Conservation (phyloP, 2,888 invertebrate species). For the Drosophila nr. medialis region DNA sequence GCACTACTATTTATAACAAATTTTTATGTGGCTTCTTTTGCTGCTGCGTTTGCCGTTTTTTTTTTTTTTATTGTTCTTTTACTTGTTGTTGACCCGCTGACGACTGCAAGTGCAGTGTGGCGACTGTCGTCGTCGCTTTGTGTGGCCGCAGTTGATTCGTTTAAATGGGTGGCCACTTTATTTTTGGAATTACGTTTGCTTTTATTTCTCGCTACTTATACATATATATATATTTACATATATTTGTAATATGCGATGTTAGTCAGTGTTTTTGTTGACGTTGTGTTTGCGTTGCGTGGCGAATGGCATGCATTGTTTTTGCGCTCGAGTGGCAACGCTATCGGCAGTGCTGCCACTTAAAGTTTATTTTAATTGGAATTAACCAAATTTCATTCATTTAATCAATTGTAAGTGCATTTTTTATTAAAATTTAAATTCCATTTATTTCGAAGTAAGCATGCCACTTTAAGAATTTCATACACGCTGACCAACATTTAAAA, state of each 20-base stretch:
- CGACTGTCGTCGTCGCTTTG: constrained; percentile 7
- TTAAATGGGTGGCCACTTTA: constrained; percentile 67
- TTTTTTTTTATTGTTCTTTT: not conserved
- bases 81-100: constrained; percentile 47
- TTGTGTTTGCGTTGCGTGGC: constrained; percentile 36
- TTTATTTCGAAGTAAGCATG: not conserved
- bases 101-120: constrained; percentile 55
- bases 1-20: constrained; percentile 7
- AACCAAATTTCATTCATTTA: not conserved
- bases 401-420: not conserved
- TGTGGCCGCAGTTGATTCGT: constrained; percentile 49
- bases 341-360: constrained; percentile 2
- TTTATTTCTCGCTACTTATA: constrained; percentile 41
- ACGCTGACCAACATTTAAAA: not conserved
- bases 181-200: constrained; percentile 65
- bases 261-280: constrained; percentile 62
- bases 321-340: constrained; percentile 32
- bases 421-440: no score
- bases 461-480: no score
- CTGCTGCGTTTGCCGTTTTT: constrained; percentile 1
- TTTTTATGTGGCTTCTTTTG: constrained; percentile 51
- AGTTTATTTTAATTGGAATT: not conserved
- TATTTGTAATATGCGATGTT: constrained; percentile 38
- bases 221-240: constrained; percentile 27
- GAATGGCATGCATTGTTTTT: constrained; percentile 35